Evolutionary conservation across 1,140 invertebrate species (phyloP).

Genomic region (Saccostrea echinata): DNA sequence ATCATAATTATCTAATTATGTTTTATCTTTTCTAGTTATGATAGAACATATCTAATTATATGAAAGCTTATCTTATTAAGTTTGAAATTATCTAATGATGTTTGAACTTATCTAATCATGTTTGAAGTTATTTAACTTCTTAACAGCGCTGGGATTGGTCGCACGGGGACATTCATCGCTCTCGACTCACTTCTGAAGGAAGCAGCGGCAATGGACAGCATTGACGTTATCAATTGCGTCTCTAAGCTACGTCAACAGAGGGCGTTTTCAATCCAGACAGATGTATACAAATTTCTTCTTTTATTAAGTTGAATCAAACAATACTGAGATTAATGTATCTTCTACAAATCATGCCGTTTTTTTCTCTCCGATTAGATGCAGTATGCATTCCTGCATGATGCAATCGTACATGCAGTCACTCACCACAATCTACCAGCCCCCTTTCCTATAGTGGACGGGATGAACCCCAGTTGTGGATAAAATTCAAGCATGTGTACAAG

Average conservation of each 20-base stretch:
- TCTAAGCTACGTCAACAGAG: slow-evolving; percentile 29
- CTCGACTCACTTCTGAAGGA: slow-evolving; percentile 20
- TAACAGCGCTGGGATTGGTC: slow-evolving; percentile 33
- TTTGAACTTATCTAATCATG: no score
- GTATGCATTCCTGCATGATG: neutral
- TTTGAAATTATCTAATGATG: no score
- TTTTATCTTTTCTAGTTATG: no score
- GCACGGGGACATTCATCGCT: slow-evolving; percentile 40
- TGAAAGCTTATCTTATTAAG: no score
- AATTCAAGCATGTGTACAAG: no score
- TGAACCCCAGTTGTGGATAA: neutral
- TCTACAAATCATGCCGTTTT: neutral
- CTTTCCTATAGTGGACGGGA: neutral
- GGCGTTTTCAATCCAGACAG: slow-evolving; percentile 25
- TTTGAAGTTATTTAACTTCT: no score
- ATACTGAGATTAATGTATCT: neutral
- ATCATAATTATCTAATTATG: no score
- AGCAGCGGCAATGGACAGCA: neutral
- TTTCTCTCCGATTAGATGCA: neutral
- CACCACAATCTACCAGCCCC: neutral
- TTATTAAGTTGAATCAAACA: neutral
- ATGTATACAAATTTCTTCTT: neutral
- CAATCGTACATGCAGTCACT: neutral
- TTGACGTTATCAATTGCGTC: slow-evolving; percentile 39
- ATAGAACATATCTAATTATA: no score